Conservation (phyloP, 2,888 invertebrate genomes). For the Desoria tigrina region DNA sequence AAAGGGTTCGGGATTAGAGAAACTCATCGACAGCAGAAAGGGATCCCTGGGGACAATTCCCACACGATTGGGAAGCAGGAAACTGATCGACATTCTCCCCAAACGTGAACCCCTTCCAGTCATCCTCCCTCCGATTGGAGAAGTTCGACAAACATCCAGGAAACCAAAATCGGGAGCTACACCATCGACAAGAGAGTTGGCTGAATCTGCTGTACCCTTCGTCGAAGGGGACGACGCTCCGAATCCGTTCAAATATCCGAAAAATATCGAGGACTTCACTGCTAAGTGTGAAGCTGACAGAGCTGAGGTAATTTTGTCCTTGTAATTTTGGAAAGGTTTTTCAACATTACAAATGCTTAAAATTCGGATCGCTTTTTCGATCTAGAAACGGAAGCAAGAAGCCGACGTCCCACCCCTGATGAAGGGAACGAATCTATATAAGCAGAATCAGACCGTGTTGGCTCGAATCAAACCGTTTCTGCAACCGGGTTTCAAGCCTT, state of each 20-base stretch:
- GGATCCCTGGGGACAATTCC: background rate
- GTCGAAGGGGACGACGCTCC: constrained; percentile 44
- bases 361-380: no score
- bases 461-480: constrained; percentile 43
- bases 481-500: constrained; percentile 36
- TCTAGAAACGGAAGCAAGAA: constrained; percentile 37
- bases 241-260: constrained; percentile 49
- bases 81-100: constrained; percentile 29
- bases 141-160: constrained; percentile 15
- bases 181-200: background rate
- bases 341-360: no score
- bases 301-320: constrained; percentile 31
- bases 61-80: constrained; percentile 13
- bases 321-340: background rate
- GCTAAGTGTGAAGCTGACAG: constrained; percentile 33
- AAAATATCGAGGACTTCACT: constrained; percentile 45
- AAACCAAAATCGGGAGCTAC: background rate
- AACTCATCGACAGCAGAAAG: background rate
- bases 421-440: constrained; percentile 45
- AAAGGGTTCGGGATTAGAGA: background rate
- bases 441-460: constrained; percentile 41
- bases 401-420: constrained; percentile 36
- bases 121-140: constrained; percentile 34
- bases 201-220: constrained; percentile 28
- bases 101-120: constrained; percentile 29